Base-by-base conservation (phyloP, 1,140 invertebrate genomes). In the Tetraneura akinire region DNA sequence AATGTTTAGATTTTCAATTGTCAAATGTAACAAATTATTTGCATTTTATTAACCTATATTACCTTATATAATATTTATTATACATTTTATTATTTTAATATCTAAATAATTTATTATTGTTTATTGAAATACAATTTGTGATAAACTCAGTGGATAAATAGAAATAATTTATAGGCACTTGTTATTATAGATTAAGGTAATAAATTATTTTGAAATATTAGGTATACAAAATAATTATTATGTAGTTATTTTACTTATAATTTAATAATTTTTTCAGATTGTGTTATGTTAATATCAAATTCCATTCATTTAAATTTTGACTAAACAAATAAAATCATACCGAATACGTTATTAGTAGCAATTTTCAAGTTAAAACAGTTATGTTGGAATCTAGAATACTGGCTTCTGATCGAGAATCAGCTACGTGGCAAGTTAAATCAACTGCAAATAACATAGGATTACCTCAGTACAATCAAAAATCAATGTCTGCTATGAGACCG, bases 361-460 rank as follows among this genome's bases (percentile, higher is more conserved):
- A 49, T 26, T 18, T 23, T 8, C 11, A 49, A 70, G 68, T 71
- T 9, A 18, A 71, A n/a, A 29, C 26, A 81, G 73, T 62, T 47
- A 88, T 88, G 87, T 86, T 88, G 87, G 87, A 88, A 82, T 85
- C 86, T 83, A 85, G 86, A 84, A 87, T 86, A 83, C 83, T 86
- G 80, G 84, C 85, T 81, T 84, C 85, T 62, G 84, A 84, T 80
- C 80, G 83, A 53, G 83, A 82, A 70, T 84, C 81, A 51, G 82
- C 84, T 80, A 85, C 85, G 83, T 87, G 87, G 87, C 86, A 87
- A 84, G 83, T 84, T 78, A 86, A 85, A 82, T 84, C 81, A 82
- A 14, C 23, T 16, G 86, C 84, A 83, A 83, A 83, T 66, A 83
- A 84, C 81, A 86, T 84, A 80, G 84, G 85, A 26, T 84, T 86